phyloP scores from a whole-genome alignment of 2,888 invertebrate genomes.

The Temnothorax unifasciatus region DNA sequence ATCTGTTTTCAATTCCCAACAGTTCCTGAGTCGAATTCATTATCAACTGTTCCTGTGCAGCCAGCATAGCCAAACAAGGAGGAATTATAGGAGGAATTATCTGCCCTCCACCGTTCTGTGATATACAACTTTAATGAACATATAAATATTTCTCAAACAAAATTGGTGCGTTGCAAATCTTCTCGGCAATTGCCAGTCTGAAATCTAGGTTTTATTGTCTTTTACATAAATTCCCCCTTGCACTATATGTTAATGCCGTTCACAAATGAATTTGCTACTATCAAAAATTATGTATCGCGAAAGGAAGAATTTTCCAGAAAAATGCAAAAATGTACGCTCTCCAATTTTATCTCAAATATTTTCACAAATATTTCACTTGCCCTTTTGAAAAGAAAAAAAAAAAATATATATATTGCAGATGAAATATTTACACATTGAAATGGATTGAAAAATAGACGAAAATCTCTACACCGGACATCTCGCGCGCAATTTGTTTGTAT shows the following conservation, averaged over 20 bases:
- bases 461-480: neutral
- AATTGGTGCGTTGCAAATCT: neutral
- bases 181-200: neutral
- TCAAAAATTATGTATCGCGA: neutral
- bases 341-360: constrained; percentile 14
- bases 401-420: neutral
- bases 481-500: neutral
- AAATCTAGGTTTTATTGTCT: neutral
- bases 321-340: neutral
- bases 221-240: neutral
- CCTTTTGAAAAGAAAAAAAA: neutral
- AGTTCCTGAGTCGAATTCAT: constrained; percentile 30
- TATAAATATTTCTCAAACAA: neutral
- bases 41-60: constrained; percentile 35
- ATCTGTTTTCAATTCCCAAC: constrained; percentile 55
- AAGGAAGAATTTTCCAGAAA: neutral
- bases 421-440: constrained; percentile 19
- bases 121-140: neutral
- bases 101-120: neutral
- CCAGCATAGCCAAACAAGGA: constrained; percentile 6
- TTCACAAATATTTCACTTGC: constrained; percentile 20
- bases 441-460: constrained; percentile 9
- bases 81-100: constrained; percentile 4
- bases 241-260: neutral
- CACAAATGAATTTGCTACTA: neutral